Conservation (phyloP, 1,140 invertebrate species). For the Anagrus nilaparvatae region DNA sequence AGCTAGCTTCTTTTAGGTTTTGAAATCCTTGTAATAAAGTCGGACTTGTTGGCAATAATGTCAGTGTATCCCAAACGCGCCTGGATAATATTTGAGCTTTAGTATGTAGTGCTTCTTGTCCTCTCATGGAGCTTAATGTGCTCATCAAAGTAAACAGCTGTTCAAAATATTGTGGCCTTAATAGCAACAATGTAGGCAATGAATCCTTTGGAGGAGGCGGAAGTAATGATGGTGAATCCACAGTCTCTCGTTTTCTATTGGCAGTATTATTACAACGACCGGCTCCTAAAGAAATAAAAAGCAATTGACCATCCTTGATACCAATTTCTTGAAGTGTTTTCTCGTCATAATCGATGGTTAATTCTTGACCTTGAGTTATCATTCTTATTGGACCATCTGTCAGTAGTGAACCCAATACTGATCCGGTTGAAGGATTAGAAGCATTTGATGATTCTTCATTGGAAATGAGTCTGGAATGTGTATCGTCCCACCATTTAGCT, state of each 20-base stretch:
- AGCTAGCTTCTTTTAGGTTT: conserved; percentile 51
- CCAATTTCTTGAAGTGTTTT: conserved; percentile 80
- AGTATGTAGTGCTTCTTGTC: conserved; percentile 71
- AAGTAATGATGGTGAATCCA: conserved; percentile 65
- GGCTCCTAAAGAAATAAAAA: conserved; percentile 81
- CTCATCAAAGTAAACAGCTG: conserved; percentile 84
- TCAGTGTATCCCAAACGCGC: conserved; percentile 87
- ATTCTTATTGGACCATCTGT: conserved; percentile 79
- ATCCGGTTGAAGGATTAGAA: conserved; percentile 19
- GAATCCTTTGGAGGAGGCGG: conserved; percentile 72
- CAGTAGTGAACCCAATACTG: conserved; percentile 50
- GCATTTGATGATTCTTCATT: neutral
- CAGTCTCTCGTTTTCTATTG: conserved; percentile 56
- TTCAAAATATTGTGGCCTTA: conserved; percentile 80
- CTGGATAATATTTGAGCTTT: conserved; percentile 80
- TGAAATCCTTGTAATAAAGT: conserved; percentile 75
- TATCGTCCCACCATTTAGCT: conserved; percentile 79
- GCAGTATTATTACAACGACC: conserved; percentile 53
- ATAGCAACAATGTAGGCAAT: conserved; percentile 72
- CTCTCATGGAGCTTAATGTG: conserved; percentile 74
- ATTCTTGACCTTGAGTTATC: conserved; percentile 87
- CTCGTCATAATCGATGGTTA: conserved; percentile 88
- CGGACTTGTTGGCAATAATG: conserved; percentile 80
- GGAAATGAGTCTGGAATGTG: conserved; percentile 23
- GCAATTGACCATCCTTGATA: conserved; percentile 82